Evolutionary conservation across 2,888 invertebrate genomes (phyloP), one percentile per base, ranked within the genome.

Genomic region (Melipona bicolor): DNA sequence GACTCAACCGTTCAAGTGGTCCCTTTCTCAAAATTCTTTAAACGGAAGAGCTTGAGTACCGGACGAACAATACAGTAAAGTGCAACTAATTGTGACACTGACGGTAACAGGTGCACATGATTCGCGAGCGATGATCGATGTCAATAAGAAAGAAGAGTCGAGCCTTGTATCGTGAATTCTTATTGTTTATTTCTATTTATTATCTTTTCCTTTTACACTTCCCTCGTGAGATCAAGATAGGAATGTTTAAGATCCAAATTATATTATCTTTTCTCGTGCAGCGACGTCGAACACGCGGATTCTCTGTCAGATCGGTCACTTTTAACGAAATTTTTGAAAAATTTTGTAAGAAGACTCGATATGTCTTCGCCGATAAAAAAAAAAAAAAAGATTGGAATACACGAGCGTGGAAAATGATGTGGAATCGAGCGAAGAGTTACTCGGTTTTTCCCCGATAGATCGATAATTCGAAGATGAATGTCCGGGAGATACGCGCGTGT

Each of bases 401-500:
- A 68, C 21, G 24, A 61, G 4, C 19, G 27, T 3, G 24, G 36
- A 24, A 32, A 65, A 43, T 43, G 32, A 17, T 27, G 49, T 13
- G 50, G 15, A 54, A 36, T 49, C 49, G 62, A 59, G 50, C 17
- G 17, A n/a, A 43, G 21, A 27, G 2, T 32, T 4, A n/a, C 36
- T 27, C 17, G n/a, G 43, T 9, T 9, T 43, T 43, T 62, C 11
- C 11, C 32, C 67, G 73, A 65, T 59, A 69, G 68, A 50, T 69
- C 52, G 61, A 32, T 61, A 17, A n/a, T 36, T 32, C 32, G 61
- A 61, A 84, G 62, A 67, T 50, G 50, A 75, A 49, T 21, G 19
- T 62, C 19, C 4, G 32, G 24, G 17, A 77, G 77, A 56, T 83
- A 69, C 86, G 81, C 88, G 86, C 77, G 87, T 77, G 87, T 79